Evolutionary conservation across 2,888 invertebrate genomes (phyloP).

Genomic region (Chrysodeixis includens): DNA sequence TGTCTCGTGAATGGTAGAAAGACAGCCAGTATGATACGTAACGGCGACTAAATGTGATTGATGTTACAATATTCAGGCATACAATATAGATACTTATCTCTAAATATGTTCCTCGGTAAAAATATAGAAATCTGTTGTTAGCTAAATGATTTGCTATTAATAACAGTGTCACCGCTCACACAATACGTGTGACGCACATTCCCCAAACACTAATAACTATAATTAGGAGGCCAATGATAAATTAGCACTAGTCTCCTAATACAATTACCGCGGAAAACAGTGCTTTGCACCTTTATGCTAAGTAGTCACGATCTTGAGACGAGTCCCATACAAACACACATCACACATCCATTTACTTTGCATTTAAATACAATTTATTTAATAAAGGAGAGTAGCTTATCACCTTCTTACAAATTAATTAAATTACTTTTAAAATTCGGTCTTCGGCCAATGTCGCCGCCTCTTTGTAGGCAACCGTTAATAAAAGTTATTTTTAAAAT

Average conservation of each 20-base stretch:
- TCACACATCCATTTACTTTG: neutral
- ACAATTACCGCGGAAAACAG: constrained; percentile 28
- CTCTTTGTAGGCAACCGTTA: too few relatives aligned
- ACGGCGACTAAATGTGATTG: too few relatives aligned
- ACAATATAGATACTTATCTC: neutral
- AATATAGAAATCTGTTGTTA: constrained; percentile 24
- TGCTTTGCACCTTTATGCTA: constrained; percentile 40
- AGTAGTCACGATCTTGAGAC: constrained; percentile 29
- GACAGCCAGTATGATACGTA: too few relatives aligned
- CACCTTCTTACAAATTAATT: neutral
- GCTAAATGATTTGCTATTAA: constrained; percentile 27
- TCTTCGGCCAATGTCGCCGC: too few relatives aligned
- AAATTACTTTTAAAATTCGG: too few relatives aligned
- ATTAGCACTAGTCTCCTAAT: constrained; percentile 49
- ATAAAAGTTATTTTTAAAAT: neutral
- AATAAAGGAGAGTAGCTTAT: neutral
- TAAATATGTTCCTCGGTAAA: neutral
- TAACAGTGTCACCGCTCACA: constrained; percentile 35
- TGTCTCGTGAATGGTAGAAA: too few relatives aligned
- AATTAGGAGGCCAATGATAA: constrained; percentile 47
- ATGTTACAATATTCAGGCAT: too few relatives aligned
- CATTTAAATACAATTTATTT: neutral
- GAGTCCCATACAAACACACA: neutral
- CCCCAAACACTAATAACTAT: constrained; percentile 33
- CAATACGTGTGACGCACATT: constrained; percentile 45